Percentiles rank a stretch among this genome's conserved stretches.
Conservation (phyloP, 2,797 vertebrate genomes). For the Sternotherus odoratus region DNA sequence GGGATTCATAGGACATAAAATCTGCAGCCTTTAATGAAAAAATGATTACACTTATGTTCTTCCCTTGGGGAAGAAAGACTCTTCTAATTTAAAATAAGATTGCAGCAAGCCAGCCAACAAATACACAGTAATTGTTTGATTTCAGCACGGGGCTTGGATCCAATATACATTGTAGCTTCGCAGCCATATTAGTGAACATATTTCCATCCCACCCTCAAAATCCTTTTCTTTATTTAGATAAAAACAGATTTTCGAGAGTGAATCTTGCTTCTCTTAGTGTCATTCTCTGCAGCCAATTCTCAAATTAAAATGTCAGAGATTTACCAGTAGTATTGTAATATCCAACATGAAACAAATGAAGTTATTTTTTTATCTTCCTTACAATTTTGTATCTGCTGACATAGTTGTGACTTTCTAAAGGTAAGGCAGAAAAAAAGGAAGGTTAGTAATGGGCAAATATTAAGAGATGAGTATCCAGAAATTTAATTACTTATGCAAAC, state of each 20-base stretch:
- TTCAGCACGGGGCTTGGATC: conserved; percentile 24
- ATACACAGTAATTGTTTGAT: conserved; percentile 1
- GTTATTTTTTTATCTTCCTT: neutral
- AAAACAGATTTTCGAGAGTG: neutral
- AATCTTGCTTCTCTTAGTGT: conserved; percentile 5
- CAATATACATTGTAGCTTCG: neutral
- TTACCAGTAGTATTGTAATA: neutral
- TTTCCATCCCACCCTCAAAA: conserved; percentile 20
- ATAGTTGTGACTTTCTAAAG: neutral
- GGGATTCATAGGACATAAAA: conserved; percentile 51
- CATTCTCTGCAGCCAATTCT: neutral
- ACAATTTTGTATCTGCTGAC: neutral
- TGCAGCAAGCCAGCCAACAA: neutral
- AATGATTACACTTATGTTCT: conserved; percentile 49
- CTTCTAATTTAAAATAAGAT: conserved; percentile 31
- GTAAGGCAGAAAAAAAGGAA: neutral
- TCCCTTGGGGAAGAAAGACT: conserved; percentile 48
- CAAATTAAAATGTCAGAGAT: neutral
- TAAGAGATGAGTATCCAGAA: neutral
- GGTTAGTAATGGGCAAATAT: neutral
- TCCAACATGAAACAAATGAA: neutral
- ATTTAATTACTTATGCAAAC: neutral
- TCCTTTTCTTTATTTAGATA: conserved; percentile 22
- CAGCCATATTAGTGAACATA: neutral
- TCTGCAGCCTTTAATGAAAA: conserved; percentile 54